Percentiles rank a stretch among this genome's conserved stretches.
phyloP scores from a whole-genome alignment of 2,888 invertebrate genomes.

The Papilio protenor region DNA sequence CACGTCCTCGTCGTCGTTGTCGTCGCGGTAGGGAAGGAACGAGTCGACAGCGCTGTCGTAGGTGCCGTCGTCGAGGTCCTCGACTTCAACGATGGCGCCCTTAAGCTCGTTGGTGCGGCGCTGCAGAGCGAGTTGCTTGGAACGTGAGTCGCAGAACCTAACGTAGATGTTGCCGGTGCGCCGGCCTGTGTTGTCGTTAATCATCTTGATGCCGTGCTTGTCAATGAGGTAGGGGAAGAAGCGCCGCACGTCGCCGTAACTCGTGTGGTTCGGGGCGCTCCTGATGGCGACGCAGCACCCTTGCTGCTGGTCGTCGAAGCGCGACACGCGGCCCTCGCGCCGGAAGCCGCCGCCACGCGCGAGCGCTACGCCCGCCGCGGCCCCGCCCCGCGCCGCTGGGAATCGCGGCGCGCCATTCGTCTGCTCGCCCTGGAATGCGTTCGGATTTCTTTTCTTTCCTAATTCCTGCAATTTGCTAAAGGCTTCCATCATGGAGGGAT shows the following conservation, averaged over 20 bases:
- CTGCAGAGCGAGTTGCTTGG: constrained; percentile 88
- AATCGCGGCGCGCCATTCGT: constrained; percentile 56
- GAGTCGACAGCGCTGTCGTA: constrained; percentile 91
- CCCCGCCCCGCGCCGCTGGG: constrained; percentile 52
- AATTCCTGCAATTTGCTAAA: constrained; percentile 74
- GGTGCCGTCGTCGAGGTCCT: constrained; percentile 87
- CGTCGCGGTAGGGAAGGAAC: constrained; percentile 83
- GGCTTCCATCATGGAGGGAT: constrained; percentile 66
- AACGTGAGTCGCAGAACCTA: constrained; percentile 88
- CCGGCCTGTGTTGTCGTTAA: constrained; percentile 91
- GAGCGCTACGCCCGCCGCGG: constrained; percentile 47
- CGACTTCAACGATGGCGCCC: constrained; percentile 87
- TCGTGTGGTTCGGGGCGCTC: constrained; percentile 89
- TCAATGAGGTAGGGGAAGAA: constrained; percentile 94
- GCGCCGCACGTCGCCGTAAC: constrained; percentile 91
- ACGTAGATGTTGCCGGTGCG: constrained; percentile 92
- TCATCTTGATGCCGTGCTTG: constrained; percentile 93
- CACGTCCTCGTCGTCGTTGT: constrained; percentile 65
- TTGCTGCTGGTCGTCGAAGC: constrained; percentile 65
- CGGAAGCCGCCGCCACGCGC: constrained; percentile 56
- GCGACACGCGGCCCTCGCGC: constrained; percentile 62
- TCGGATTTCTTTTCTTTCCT: constrained; percentile 85
- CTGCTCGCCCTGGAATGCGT: constrained; percentile 80
- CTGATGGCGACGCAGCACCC: constrained; percentile 88
- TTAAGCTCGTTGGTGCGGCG: constrained; percentile 87